phyloP scores from a whole-genome alignment of 2,113 vertebrate genomes.

The Emydocephalus ijimae region DNA sequence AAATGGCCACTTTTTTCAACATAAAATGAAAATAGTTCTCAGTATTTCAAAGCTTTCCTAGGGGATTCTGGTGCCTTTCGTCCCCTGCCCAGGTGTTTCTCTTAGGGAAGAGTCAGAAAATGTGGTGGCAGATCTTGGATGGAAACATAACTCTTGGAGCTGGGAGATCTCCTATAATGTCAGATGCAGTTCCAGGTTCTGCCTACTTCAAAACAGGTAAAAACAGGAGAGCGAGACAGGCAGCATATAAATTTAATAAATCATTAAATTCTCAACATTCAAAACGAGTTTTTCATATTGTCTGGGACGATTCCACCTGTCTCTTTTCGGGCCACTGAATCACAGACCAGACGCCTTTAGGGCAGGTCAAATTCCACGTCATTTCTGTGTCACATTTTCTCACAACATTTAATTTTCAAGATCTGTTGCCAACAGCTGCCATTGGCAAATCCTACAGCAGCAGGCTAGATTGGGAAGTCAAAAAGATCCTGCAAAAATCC shows the following conservation, averaged over 20 bases:
- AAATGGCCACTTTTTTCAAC: not conserved
- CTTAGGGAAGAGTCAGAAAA: not conserved
- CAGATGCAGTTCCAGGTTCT: not conserved
- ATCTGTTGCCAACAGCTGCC: not conserved
- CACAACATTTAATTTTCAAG: not conserved
- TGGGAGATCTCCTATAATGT: not conserved
- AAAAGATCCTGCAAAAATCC: not conserved
- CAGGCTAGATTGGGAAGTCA: not conserved
- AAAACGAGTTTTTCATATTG: not conserved
- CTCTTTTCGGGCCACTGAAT: not conserved
- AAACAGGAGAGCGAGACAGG: not conserved
- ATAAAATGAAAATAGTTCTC: not conserved
- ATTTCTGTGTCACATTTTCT: not conserved
- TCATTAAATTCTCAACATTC: not conserved
- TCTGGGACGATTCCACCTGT: not conserved
- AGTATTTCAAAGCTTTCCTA: not conserved
- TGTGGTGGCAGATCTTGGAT: not conserved
- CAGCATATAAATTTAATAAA: not conserved
- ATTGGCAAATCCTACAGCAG: not conserved
- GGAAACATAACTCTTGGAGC: not conserved
- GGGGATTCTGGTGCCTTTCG: not conserved
- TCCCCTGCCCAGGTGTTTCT: not conserved
- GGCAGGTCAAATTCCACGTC: not conserved
- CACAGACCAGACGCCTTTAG: not conserved
- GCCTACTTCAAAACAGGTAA: not conserved